phyloP scores from a whole-genome alignment of 2,113 vertebrate genomes.

The Microcebus tavaratra region DNA sequence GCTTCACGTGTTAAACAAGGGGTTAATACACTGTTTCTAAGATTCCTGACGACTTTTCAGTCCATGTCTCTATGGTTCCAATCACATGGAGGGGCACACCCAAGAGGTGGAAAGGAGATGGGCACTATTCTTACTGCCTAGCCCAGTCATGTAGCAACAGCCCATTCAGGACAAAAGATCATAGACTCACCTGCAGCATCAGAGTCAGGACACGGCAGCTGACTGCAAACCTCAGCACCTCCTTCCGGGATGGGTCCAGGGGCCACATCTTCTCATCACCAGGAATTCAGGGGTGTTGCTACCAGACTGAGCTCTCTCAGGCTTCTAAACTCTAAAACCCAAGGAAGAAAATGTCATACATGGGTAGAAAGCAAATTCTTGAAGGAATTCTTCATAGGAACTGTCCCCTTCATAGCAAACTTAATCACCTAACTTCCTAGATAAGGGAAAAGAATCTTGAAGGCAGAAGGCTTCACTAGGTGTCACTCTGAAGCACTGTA shows the following conservation, averaged over 20 bases:
- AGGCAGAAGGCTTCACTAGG: background rate
- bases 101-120: background rate
- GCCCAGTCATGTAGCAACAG: background rate
- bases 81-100: background rate
- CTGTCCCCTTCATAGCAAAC: background rate
- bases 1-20: background rate
- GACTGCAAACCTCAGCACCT: slow-evolving; percentile 88
- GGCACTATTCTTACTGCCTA: background rate
- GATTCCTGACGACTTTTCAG: background rate
- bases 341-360: slow-evolving; percentile 59
- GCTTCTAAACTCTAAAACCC: slow-evolving; percentile 68
- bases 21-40: background rate
- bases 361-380: background rate
- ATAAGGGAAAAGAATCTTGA: background rate
- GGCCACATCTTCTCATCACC: slow-evolving; percentile 60
- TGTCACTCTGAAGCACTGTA: background rate
- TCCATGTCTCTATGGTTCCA: background rate
- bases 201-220: slow-evolving; percentile 90
- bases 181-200: slow-evolving; percentile 90
- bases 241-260: slow-evolving; percentile 77
- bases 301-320: background rate
- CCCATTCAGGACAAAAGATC: slow-evolving; percentile 13
- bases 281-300: background rate
- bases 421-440: background rate
- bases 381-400: slow-evolving; percentile 8